Evolutionary conservation across 2,797 vertebrate genomes (phyloP).

Genomic region (Acanthopagrus latus): DNA sequence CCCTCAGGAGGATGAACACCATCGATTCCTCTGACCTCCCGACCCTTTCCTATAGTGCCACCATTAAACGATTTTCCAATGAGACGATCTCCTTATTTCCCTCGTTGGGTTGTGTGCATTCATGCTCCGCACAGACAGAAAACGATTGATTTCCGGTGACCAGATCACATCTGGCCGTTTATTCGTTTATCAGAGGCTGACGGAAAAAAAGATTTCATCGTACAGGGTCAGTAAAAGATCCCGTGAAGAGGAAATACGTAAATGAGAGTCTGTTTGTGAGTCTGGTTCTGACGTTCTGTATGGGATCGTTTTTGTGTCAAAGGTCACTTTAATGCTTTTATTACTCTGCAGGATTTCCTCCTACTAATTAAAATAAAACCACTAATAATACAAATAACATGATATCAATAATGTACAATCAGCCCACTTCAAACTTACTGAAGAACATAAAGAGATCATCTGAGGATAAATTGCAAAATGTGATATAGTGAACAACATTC

Average conservation of each 20-base stretch:
- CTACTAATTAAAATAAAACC: no score
- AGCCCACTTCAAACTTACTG: no score
- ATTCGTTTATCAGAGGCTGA: neutral
- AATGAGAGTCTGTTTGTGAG: neutral
- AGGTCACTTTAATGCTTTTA: no score
- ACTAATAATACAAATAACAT: no score
- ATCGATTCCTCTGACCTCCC: neutral
- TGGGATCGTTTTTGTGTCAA: no score
- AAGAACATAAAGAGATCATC: no score
- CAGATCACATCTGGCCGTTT: neutral
- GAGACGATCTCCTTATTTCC: conserved; percentile 18
- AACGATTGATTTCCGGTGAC: neutral
- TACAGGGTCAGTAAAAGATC: neutral
- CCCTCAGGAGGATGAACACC: neutral
- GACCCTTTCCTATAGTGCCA: neutral
- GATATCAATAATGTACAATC: no score
- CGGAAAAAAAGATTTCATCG: neutral
- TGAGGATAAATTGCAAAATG: no score
- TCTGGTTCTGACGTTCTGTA: no score
- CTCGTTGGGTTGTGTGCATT: neutral
- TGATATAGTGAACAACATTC: no score
- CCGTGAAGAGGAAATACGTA: neutral
- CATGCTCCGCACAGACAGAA: neutral
- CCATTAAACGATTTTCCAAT: conserved; percentile 22
- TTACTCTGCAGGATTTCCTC: no score